Percentiles rank a stretch among this genome's conserved stretches.
Evolutionary conservation across 2,888 invertebrate species (phyloP).

Genomic region (Cheilosia impressa): DNA sequence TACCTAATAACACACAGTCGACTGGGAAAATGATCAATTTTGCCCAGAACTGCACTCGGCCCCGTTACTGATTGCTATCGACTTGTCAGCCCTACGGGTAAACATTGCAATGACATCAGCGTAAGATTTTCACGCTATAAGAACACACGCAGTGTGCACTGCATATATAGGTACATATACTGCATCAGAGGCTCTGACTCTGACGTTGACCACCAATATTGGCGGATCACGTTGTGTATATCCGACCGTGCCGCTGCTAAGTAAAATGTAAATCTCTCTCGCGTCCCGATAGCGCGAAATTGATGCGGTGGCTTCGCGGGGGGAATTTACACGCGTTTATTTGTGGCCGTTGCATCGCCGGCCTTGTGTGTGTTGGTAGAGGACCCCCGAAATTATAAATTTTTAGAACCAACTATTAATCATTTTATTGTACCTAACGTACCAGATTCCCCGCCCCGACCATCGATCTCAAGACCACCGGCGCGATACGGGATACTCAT

Average conservation of each 20-base stretch:
- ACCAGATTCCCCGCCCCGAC: constrained; percentile 45
- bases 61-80: constrained; percentile 41
- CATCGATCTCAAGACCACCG: constrained; percentile 62
- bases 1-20: constrained; percentile 29
- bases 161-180: neutral
- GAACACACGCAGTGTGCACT: constrained; percentile 13
- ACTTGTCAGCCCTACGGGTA: constrained; percentile 49
- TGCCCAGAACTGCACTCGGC: neutral
- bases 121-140: constrained; percentile 47
- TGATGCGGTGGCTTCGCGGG: constrained; percentile 34
- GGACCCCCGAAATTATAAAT: constrained; percentile 73
- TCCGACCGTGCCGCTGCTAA: constrained; percentile 25
- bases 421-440: constrained; percentile 74
- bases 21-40: constrained; percentile 41
- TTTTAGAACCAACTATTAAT: constrained; percentile 74
- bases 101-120: constrained; percentile 59
- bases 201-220: constrained; percentile 8
- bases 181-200: neutral
- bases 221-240: neutral
- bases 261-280: constrained; percentile 68
- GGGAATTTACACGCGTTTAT: constrained; percentile 60
- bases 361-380: constrained; percentile 1
- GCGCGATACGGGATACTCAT: constrained; percentile 35
- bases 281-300: constrained; percentile 54
- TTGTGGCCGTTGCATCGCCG: constrained; percentile 1